Percentiles rank a stretch among this genome's conserved stretches.
Evolutionary conservation across 2,113 vertebrate genomes (phyloP).

Genomic region (Ceyx cyanopectus): DNA sequence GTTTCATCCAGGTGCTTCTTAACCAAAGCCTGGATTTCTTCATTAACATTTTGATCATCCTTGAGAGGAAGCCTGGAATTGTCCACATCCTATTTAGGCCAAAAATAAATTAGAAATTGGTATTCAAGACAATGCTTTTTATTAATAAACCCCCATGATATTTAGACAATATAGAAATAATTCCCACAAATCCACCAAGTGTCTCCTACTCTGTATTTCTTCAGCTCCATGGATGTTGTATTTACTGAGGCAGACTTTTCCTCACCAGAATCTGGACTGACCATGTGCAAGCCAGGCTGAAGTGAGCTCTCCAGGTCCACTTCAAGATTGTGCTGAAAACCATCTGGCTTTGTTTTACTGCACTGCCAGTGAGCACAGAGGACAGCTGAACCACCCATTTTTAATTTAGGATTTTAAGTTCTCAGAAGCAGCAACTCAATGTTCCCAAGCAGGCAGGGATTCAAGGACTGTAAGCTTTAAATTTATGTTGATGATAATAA

Average conservation of each 20-base stretch:
- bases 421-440: background rate
- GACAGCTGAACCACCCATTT: background rate
- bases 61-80: constrained; percentile 77
- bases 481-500: background rate
- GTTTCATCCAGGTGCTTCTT: constrained; percentile 81
- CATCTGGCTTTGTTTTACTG: background rate
- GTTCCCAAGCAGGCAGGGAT: background rate
- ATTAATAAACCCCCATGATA: background rate
- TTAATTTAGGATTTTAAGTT: background rate
- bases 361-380: background rate
- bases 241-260: background rate
- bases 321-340: background rate
- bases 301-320: background rate
- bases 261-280: background rate
- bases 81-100: constrained; percentile 74
- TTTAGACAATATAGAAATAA: background rate
- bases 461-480: background rate
- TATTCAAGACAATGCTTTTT: background rate
- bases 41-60: constrained; percentile 80
- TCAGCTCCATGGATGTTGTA: background rate
- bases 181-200: background rate
- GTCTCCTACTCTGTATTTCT: background rate
- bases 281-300: background rate
- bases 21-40: constrained; percentile 81
- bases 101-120: background rate